These are phyloP conservation scores for Petrosia ficiformis DNA, from an alignment of 37 sponge, comb jelly and placozoan genomes.

Conservation along the genomic window DNA sequence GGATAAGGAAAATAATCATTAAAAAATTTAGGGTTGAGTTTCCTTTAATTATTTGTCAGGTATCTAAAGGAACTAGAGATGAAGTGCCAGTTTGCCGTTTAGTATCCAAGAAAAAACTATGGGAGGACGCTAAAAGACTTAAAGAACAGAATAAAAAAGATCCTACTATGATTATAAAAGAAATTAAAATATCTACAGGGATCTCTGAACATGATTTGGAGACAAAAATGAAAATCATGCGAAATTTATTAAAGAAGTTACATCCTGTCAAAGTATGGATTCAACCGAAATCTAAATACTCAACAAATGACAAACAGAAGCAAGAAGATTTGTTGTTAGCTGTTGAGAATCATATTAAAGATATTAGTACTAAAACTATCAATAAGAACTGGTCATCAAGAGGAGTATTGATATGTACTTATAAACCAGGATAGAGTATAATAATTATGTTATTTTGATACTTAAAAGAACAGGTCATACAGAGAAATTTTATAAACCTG, in stretches of 20 bases:
- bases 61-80: not conserved
- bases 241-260: conserved; percentile 17
- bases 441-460: no score
- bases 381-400: not conserved
- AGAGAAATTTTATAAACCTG: no score
- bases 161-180: conserved; percentile 29
- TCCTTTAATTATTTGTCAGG: not conserved
- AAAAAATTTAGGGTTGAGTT: no score
- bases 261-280: conserved; percentile 10
- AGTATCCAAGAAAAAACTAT: conserved; percentile 20
- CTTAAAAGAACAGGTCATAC: no score
- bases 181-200: conserved; percentile 26
- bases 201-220: conserved; percentile 54
- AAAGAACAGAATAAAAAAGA: conserved; percentile 32
- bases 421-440: no score
- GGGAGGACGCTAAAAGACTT: conserved; percentile 15
- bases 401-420: no score
- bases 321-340: conserved; percentile 6
- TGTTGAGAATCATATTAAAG: not conserved
- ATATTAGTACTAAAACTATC: not conserved
- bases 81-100: conserved; percentile 33
- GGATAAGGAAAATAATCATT: no score
- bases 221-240: conserved; percentile 21
- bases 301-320: conserved; percentile 9
- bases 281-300: no score